Percentiles rank a stretch among this genome's conserved stretches.
Conservation (phyloP, 2,797 vertebrate species). For the Momotus momota region DNA sequence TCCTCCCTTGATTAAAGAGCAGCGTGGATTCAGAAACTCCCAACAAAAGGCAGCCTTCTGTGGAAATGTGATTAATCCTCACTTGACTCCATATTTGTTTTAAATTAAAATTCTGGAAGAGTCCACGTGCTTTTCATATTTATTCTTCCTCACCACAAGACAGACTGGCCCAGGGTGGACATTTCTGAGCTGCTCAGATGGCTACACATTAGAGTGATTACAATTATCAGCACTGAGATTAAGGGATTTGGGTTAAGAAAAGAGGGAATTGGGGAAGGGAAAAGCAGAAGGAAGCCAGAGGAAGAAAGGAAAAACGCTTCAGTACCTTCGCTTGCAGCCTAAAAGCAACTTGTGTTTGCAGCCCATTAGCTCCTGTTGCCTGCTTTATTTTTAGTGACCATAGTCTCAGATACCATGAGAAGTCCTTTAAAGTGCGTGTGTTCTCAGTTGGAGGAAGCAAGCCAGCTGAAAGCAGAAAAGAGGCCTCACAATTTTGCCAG, state of each 20-base stretch:
- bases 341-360: not conserved
- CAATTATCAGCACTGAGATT: constrained; percentile 39
- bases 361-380: not conserved
- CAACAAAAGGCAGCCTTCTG: not conserved
- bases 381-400: not conserved
- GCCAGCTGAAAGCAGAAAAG: not conserved
- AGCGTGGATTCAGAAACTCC: not conserved
- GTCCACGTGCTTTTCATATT: constrained; percentile 34
- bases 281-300: not conserved
- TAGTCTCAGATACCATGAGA: not conserved
- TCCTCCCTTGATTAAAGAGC: constrained; percentile 21
- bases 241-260: constrained; percentile 22
- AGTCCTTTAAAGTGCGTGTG: not conserved
- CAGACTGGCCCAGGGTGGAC: not conserved
- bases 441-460: not conserved
- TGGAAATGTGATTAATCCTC: constrained; percentile 57
- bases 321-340: not conserved
- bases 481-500: not conserved
- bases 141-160: not conserved
- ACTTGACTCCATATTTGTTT: constrained; percentile 54
- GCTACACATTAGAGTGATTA: not conserved
- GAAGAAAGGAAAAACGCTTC: not conserved
- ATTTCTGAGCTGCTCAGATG: constrained; percentile 14
- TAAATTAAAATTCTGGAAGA: constrained; percentile 52
- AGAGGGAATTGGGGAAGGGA: not conserved